Conservation (phyloP, 2,113 vertebrate genomes). For the Pollachius pollachius region DNA sequence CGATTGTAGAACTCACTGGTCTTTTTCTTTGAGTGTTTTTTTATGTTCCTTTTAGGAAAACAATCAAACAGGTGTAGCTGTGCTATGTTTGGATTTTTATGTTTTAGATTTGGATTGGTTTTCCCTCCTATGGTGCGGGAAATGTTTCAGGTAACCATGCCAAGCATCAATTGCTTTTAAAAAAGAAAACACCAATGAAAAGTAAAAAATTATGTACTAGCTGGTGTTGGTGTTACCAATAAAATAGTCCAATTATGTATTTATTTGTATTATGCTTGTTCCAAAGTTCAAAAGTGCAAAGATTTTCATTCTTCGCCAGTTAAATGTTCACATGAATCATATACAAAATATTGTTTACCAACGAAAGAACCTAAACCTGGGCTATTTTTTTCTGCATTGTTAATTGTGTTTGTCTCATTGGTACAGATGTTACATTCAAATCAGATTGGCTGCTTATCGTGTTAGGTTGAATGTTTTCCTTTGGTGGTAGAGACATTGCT, state of each 20-base stretch:
- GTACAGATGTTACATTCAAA: too few species aligned
- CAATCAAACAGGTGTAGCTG: background rate
- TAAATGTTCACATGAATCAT: background rate
- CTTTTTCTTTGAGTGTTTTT: slow-evolving; percentile 30
- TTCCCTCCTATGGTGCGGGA: background rate
- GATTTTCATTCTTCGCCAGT: too few species aligned
- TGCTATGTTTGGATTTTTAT: background rate
- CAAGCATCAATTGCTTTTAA: background rate
- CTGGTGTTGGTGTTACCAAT: too few species aligned
- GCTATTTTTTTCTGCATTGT: background rate
- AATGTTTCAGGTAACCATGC: slow-evolving; percentile 7
- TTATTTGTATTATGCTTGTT: background rate
- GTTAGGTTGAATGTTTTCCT: too few species aligned
- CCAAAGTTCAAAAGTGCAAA: slow-evolving; percentile 10
- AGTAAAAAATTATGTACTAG: too few species aligned
- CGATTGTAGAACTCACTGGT: slow-evolving; percentile 8
- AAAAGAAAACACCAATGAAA: background rate
- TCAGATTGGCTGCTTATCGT: too few species aligned
- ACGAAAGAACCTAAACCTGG: background rate
- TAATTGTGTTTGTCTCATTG: too few species aligned
- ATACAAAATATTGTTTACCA: background rate
- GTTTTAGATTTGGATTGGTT: too few species aligned
- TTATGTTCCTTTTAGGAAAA: background rate
- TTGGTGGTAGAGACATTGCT: too few species aligned
- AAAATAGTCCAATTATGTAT: background rate